A percentile compares a stretch with the other conserved stretches of the same genome.
Evolutionary conservation across 2,888 invertebrate species (phyloP).

Genomic region (Drosophila helvetica): DNA sequence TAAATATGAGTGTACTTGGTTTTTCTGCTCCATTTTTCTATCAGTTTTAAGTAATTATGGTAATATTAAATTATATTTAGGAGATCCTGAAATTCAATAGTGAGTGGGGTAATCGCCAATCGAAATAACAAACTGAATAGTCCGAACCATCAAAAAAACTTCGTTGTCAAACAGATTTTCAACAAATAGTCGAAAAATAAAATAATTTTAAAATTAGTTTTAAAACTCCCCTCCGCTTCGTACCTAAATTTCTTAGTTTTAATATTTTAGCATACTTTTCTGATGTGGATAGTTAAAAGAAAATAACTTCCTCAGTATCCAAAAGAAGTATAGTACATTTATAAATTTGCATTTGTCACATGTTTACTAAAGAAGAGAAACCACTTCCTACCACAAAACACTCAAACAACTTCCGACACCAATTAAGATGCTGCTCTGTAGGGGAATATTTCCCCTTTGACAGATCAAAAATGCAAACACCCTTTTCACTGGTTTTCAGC

Average conservation of each 20-base stretch:
- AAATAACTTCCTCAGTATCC: not conserved
- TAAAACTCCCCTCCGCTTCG: not conserved
- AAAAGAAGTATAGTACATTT: too few species aligned
- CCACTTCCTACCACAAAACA: not conserved
- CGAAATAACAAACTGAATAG: too few species aligned
- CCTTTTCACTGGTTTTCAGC: not conserved
- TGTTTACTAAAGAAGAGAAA: not conserved
- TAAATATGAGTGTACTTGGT: too few species aligned
- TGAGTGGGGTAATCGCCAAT: too few species aligned
- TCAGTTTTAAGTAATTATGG: too few species aligned
- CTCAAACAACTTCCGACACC: not conserved
- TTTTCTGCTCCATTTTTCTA: too few species aligned
- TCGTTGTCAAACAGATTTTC: not conserved
- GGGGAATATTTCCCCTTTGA: not conserved
- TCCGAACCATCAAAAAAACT: too few species aligned
- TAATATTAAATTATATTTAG: too few species aligned
- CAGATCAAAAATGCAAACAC: not conserved
- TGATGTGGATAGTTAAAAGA: too few species aligned
- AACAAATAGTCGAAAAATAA: not conserved
- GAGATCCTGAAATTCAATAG: too few species aligned
- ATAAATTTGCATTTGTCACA: not conserved
- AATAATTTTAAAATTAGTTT: not conserved
- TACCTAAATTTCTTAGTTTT: not conserved
- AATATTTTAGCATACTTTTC: slow-evolving; percentile 6
- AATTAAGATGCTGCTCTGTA: not conserved